Conservation (phyloP, 2,888 invertebrate genomes). For the Oxycera nigricornis region DNA sequence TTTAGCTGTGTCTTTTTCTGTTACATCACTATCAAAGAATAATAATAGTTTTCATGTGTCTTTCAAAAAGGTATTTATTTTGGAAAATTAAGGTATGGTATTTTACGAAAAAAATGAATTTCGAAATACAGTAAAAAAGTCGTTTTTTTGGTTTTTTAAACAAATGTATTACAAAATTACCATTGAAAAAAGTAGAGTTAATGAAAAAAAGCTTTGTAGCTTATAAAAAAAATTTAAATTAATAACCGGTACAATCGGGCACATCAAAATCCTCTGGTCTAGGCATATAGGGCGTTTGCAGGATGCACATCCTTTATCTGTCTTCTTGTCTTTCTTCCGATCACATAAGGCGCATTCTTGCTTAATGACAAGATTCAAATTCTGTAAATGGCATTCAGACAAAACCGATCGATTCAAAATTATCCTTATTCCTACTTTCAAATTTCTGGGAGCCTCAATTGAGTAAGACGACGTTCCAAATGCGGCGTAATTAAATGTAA, state of each 20-base stretch:
- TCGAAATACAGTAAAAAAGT: neutral
- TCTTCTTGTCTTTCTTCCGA: conserved; percentile 1
- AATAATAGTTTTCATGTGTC: neutral
- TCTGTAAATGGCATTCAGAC: neutral
- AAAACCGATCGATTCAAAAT: neutral
- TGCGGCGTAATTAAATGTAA: too few species aligned
- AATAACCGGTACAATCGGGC: neutral
- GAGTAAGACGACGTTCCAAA: neutral
- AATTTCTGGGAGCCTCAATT: conserved; percentile 1
- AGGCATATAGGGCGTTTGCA: neutral
- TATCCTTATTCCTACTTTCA: too few species aligned
- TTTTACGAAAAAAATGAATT: conserved; percentile 8
- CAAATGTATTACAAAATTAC: neutral
- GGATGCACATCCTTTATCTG: conserved; percentile 1
- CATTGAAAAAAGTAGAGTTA: conserved; percentile 4
- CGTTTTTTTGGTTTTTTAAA: neutral
- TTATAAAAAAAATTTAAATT: neutral
- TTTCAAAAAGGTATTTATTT: conserved; percentile 3
- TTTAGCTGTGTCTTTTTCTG: neutral
- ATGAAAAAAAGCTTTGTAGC: neutral
- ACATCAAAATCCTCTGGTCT: neutral
- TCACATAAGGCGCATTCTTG: neutral
- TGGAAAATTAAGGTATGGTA: conserved; percentile 1
- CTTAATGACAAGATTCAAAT: conserved; percentile 4
- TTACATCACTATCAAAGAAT: conserved; percentile 1